Base-by-base conservation (phyloP, 2,113 vertebrate genomes). In the Oncorhynchus clarkii region DNA sequence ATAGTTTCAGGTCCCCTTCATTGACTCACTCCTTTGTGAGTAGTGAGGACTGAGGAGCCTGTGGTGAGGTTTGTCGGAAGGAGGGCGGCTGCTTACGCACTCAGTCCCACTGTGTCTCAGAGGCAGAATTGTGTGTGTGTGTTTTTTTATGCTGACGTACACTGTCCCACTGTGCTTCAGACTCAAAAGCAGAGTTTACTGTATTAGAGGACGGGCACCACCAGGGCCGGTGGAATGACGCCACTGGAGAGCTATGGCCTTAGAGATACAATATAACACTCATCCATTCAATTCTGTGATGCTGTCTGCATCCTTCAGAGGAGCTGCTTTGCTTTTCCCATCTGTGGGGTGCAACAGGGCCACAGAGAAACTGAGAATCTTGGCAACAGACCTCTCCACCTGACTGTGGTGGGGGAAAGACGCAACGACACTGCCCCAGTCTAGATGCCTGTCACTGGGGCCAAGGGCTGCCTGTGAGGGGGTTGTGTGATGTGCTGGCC, bases 251-350 rank as follows among this genome's bases (percentile, higher is more conserved):
- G 82, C 72, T 54, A 16, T 54, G 14, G 14, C 51, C 16, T 16
- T 18, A 54, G 16, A 54, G 51, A 54, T 54, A 54, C 51, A 54
- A 54, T 54, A 54, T 54, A 18, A 54, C 51, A 54, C 51, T 54
- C 51, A 54, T 54, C 51, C 18, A 18, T 54, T 54, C 12, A 54
- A 4, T 54, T 18, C 4, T 18, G 16, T 54, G 51, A 18, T 18
- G 51, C 14, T 54, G 51, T 5, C 16, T 14, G 51, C 51, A 54
- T 54, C 51, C 51, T 76, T 85, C 66, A 79, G 75, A 86, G 62
- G 71, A 85, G 78, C 77, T 86, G 71, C 48, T 82, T 82, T 87
- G 71, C 59, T 81, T 82, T 88, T 89, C 87, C 86, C 89, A 90
- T 90, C 89, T 83, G 80, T 77, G 86, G 86, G 88, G 85, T 76